These are phyloP conservation scores for Formica selysi DNA, from an alignment of 1,140 invertebrate species.

Conservation along the genomic window DNA sequence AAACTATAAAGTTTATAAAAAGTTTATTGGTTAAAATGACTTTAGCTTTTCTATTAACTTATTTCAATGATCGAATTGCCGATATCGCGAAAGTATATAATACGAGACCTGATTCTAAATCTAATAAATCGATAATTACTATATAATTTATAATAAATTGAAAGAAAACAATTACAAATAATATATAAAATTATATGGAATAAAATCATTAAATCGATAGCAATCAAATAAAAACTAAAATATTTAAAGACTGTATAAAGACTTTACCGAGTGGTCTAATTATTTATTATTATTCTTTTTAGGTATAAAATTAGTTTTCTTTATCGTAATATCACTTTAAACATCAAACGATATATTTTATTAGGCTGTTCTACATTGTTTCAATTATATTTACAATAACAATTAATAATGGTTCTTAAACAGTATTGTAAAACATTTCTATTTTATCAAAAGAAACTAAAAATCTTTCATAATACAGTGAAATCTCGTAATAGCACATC, in stretches of 20 bases:
- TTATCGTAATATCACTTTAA: slow-evolving; percentile 12
- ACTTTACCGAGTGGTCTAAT: slow-evolving; percentile 15
- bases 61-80: slow-evolving; percentile 12
- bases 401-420: neutral
- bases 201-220: slow-evolving; percentile 10
- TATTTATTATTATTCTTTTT: neutral
- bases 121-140: neutral
- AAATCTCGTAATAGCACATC: no score
- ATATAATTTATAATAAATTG: slow-evolving; percentile 66
- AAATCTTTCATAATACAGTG: neutral
- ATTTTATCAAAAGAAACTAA: slow-evolving; percentile 7
- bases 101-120: slow-evolving; percentile 47
- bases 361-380: neutral
- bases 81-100: slow-evolving; percentile 47
- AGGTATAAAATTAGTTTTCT: slow-evolving; percentile 11
- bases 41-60: neutral
- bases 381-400: neutral
- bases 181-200: slow-evolving; percentile 4
- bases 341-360: neutral
- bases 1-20: slow-evolving; percentile 31
- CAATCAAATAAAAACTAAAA: slow-evolving; percentile 38
- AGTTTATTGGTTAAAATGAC: slow-evolving; percentile 13
- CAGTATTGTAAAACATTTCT: neutral
- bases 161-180: slow-evolving; percentile 1
- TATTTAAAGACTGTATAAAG: slow-evolving; percentile 20